phyloP scores from a whole-genome alignment of 2,888 invertebrate species.

The Notodonta ziczac region DNA sequence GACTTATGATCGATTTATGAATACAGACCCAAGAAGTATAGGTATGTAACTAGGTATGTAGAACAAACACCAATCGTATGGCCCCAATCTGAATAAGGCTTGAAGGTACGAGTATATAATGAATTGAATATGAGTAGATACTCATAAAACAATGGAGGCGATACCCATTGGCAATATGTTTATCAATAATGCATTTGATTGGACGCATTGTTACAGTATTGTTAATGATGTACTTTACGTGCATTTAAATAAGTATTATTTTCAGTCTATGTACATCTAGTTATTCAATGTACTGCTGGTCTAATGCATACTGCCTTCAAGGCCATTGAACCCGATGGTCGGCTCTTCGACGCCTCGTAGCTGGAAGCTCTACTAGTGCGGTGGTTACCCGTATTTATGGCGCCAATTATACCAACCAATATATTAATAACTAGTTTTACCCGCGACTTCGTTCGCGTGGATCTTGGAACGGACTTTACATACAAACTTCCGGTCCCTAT shows the following conservation, averaged over 20 bases:
- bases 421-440: too few relatives aligned
- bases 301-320: background rate
- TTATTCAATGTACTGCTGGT: background rate
- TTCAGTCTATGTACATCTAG: too few relatives aligned
- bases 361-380: background rate
- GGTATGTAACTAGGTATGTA: too few relatives aligned
- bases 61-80: background rate
- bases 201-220: background rate
- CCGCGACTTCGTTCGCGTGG: too few relatives aligned
- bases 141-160: background rate
- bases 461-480: too few relatives aligned
- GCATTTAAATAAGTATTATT: too few relatives aligned
- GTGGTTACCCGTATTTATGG: background rate
- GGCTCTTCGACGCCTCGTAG: background rate
- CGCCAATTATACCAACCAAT: too few relatives aligned
- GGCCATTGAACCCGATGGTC: background rate
- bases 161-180: background rate
- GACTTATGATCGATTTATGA: too few relatives aligned
- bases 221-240: too few relatives aligned
- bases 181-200: background rate
- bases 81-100: background rate
- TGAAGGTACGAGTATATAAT: background rate
- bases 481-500: too few relatives aligned
- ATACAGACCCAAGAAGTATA: too few relatives aligned
- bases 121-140: background rate